Base-by-base conservation (phyloP, 2,113 vertebrate species). In the Speoplatyrhinus poulsoni region DNA sequence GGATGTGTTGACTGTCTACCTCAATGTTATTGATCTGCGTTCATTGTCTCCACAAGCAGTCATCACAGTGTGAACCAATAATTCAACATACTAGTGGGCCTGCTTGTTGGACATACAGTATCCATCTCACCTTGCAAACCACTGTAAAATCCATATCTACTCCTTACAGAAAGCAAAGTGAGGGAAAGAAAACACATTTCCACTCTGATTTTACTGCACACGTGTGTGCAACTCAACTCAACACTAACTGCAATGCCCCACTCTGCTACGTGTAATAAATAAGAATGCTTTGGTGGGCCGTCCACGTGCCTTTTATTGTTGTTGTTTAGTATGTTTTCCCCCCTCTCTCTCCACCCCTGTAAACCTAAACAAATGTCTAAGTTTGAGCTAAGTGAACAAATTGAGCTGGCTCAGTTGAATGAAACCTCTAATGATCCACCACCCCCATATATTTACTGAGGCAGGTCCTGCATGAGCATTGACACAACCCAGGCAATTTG, bases 181-280 rank as follows among this genome's bases (percentile, higher is more conserved):
- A 80, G 56, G 81, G 63, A 75, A 76, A 65, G 32, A 70, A 70
- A 77, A 79, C 49, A 47, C 15, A 53, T 73, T 3, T 26, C 26
- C 26, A 2, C 26, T 26, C 26, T 26, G 26, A 26, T 26, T 68
- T 62, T 76, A 17, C 62, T 68, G 67, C 59, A 60, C 61, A 11
- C 47, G 58, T 61, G 1, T 79, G 67, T 49, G 60, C 77, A 58
- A 69, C 70, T 76, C 7, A 80, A 80, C 81, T 77, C 75, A 84
- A 80, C 82, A 71, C 80, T 90, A 73, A 79, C 55, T 9, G 4
- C 10, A 17, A 8, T 19, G 19, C 56, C 12, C 17, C 3, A 32
- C 75, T 74, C 78, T 67, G 56, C 79, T 85, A 85, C 80, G 70
- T 61, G 64, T 82, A 65, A 90, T 90, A 91, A 91, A 92, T 90